Evolutionary conservation across 2,797 vertebrate species (phyloP), one percentile per base, ranked within the genome.

Genomic region (Myotis planiceps): DNA sequence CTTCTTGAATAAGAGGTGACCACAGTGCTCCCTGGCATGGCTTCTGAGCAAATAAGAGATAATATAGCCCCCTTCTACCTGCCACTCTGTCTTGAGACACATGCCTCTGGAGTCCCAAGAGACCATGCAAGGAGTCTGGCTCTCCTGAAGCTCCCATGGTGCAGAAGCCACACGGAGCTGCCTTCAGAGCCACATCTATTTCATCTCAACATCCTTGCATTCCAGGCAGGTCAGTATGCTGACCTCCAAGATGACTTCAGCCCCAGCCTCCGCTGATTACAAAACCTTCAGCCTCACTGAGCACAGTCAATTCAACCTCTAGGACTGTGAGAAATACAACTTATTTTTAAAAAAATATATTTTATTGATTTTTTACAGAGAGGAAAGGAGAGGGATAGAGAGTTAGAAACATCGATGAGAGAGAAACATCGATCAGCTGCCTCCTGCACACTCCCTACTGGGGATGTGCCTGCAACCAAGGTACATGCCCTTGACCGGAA

Each of bases 141-240:
- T 95, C 2, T 76, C 23, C 14, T 49, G 10, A 81, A 63, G 27
- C 19, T 65, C 82, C 45, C 19, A 21, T 51, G 9, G 1, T 74
- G 32, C 25, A 53, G 32, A 82, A 9, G 4, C 0, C 6, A 34
- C 2, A 58, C 1, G 34, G 27, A 37, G 10, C 0, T 21, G 0
- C 0, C 16, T 15, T 90, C 14, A 47, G 15, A 71, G 8, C 5
- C 21, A 25, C 10, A 25, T 69, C 19, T 34, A 25, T 58, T 68
- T 9, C 9, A 78, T 42, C 29, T 85, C 27, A 81, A 71, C 66
- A 79, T 49, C 6, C 49, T 84, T 34, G 25, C 32, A 9, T 79
- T 58, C 19, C 32, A 75, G 60, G 49, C 39, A 29, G 2, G 0
- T 51, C 16, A 47, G 2, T 60, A 15, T 0, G 32, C 13, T n/a